Evolutionary conservation across 2,888 invertebrate species (phyloP).

Genomic region (Leptodirus hochenwartii): DNA sequence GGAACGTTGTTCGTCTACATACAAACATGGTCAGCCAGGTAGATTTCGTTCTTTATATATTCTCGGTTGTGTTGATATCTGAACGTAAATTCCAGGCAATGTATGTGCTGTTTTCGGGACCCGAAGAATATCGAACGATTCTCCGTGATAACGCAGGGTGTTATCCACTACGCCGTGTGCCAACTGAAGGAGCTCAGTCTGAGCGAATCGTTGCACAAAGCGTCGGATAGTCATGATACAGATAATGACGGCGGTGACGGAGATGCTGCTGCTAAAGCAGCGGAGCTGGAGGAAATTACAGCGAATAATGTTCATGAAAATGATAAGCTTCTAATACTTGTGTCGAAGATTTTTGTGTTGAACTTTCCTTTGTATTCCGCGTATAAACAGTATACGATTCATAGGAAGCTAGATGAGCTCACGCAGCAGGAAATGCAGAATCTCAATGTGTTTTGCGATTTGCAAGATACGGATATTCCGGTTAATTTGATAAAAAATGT

Average conservation of each 20-base stretch:
- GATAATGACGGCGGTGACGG: slow-evolving; percentile 20
- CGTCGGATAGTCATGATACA: slow-evolving; percentile 18
- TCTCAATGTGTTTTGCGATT: slow-evolving; percentile 68
- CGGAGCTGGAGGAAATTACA: slow-evolving; percentile 12
- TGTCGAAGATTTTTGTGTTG: slow-evolving; percentile 74
- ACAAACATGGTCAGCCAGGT: slow-evolving; percentile 81
- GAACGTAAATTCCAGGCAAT: slow-evolving; percentile 46
- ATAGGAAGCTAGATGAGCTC: slow-evolving; percentile 64
- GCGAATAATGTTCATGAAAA: slow-evolving; percentile 46
- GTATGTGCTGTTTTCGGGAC: slow-evolving; percentile 89
- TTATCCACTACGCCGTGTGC: slow-evolving; percentile 66
- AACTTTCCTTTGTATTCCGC: slow-evolving; percentile 82
- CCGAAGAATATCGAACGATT: slow-evolving; percentile 83
- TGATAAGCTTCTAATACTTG: slow-evolving; percentile 73
- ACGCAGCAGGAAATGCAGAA: slow-evolving; percentile 69
- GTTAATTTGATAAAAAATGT: slow-evolving; percentile 80
- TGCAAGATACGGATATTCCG: slow-evolving; percentile 85
- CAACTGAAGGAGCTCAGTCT: slow-evolving; percentile 52
- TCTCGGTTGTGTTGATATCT: slow-evolving; percentile 4
- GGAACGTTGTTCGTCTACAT: slow-evolving; percentile 70
- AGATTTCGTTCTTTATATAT: slow-evolving; percentile 14
- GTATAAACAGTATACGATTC: slow-evolving; percentile 67
- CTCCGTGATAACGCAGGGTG: slow-evolving; percentile 73
- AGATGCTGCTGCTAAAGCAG: slow-evolving; percentile 20
- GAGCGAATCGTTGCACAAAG: slow-evolving; percentile 17